Conservation (phyloP, 2,888 invertebrate genomes). For the Matsumyia berberina region DNA sequence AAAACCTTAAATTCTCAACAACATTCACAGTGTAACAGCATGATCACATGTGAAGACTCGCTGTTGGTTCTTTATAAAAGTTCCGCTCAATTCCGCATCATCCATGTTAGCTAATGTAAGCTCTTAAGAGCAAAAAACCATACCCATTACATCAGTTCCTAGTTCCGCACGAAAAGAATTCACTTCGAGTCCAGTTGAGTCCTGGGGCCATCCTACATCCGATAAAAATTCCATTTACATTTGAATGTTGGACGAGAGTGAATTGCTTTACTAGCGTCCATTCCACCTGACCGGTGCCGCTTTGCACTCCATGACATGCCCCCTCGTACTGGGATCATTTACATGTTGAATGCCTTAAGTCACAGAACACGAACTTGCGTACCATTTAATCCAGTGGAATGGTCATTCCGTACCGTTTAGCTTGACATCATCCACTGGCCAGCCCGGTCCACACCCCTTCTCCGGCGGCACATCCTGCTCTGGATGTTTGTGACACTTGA, state of each 20-base stretch:
- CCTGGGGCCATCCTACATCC: conserved; percentile 7
- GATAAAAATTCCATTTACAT: conserved; percentile 44
- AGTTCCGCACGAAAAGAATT: not conserved
- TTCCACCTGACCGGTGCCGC: not conserved
- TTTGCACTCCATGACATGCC: not conserved
- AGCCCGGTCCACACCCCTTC: conserved; percentile 24
- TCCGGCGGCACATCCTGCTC: conserved; percentile 36
- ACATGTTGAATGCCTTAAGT: conserved; percentile 62
- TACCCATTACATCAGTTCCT: not conserved
- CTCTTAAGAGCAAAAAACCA: too few species aligned
- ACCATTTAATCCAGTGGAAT: conserved; percentile 57
- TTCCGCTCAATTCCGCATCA: too few species aligned
- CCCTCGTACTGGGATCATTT: conserved; percentile 32
- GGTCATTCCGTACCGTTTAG: conserved; percentile 65
- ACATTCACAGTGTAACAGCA: too few species aligned
- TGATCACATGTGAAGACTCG: too few species aligned
- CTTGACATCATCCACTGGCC: conserved; percentile 70
- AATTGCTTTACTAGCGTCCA: conserved; percentile 8
- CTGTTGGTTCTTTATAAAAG: too few species aligned
- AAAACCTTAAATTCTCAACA: too few species aligned
- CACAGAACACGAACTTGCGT: conserved; percentile 67
- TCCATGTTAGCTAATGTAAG: too few species aligned
- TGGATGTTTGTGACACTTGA: conserved; percentile 72
- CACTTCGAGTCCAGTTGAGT: not conserved
- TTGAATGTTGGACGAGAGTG: conserved; percentile 32